These are phyloP conservation scores for Ictalurus punctatus DNA, from an alignment of 2,113 vertebrate species.

Conservation along the genomic window DNA sequence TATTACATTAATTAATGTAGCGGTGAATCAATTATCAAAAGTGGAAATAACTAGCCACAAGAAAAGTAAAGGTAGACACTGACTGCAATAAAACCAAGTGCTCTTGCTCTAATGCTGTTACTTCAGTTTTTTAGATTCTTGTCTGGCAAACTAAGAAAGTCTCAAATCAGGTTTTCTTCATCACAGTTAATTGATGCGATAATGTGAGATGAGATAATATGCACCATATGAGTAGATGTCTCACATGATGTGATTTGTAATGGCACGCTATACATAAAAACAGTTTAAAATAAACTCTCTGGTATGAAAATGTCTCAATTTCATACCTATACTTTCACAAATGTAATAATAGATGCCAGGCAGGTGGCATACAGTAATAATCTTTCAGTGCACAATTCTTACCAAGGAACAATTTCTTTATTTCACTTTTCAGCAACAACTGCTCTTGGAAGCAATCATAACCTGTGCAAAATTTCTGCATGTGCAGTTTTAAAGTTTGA, in stretches of 20 bases:
- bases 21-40: slow-evolving; percentile 72
- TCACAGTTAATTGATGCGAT: slow-evolving; percentile 62
- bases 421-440: slow-evolving; percentile 27
- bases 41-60: slow-evolving; percentile 52
- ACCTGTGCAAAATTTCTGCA: slow-evolving; percentile 25
- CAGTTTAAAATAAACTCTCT: slow-evolving; percentile 39
- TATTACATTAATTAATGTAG: slow-evolving; percentile 74
- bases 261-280: slow-evolving; percentile 18
- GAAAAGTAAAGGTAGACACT: slow-evolving; percentile 57
- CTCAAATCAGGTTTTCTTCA: slow-evolving; percentile 57
- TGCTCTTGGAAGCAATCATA: slow-evolving; percentile 14
- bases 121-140: slow-evolving; percentile 62
- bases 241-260: slow-evolving; percentile 37
- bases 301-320: slow-evolving; percentile 35
- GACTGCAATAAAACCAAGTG: slow-evolving; percentile 66
- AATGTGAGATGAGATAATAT: slow-evolving; percentile 69
- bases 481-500: slow-evolving; percentile 30
- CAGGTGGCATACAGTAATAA: slow-evolving; percentile 27
- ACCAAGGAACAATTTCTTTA: slow-evolving; percentile 27
- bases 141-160: slow-evolving; percentile 52
- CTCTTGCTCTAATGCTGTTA: slow-evolving; percentile 51
- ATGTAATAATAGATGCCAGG: slow-evolving; percentile 23
- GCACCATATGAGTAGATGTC: slow-evolving; percentile 63
- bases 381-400: slow-evolving; percentile 2
- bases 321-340: slow-evolving; percentile 25